phyloP scores from a whole-genome alignment of 1,140 invertebrate genomes.

The Adelges cooleyi region DNA sequence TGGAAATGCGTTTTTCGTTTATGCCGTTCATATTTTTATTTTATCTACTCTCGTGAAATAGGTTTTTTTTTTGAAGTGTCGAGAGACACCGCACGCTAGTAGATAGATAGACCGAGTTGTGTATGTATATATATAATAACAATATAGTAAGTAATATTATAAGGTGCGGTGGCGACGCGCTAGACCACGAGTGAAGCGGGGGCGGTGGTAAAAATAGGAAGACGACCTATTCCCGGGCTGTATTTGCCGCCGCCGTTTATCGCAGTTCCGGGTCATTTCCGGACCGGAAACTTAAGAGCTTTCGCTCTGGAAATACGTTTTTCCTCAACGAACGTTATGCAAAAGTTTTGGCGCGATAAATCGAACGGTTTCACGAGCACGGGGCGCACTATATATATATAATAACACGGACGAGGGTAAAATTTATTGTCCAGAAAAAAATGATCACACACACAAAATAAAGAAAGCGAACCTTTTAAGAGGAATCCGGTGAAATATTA shows the following conservation, averaged over 20 bases:
- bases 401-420: conserved; percentile 5
- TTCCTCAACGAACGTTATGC: background rate
- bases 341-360: conserved; percentile 25
- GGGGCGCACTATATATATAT: background rate
- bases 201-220: conserved; percentile 13
- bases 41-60: no score
- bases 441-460: background rate
- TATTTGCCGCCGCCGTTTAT: conserved; percentile 24
- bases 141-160: no score
- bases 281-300: conserved; percentile 26
- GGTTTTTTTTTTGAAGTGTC: no score
- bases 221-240: conserved; percentile 13
- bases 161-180: no score
- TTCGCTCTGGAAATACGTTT: conserved; percentile 10
- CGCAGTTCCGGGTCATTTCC: conserved; percentile 25
- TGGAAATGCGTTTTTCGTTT: no score
- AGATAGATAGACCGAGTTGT: no score
- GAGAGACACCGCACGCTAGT: no score
- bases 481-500: conserved; percentile 25
- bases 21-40: no score
- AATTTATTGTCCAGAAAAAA: conserved; percentile 28
- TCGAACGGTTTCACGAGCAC: background rate
- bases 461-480: conserved; percentile 11
- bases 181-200: background rate
- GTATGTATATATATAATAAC: no score